Conservation (phyloP, 1,140 invertebrate genomes). For the Anastrepha ludens region DNA sequence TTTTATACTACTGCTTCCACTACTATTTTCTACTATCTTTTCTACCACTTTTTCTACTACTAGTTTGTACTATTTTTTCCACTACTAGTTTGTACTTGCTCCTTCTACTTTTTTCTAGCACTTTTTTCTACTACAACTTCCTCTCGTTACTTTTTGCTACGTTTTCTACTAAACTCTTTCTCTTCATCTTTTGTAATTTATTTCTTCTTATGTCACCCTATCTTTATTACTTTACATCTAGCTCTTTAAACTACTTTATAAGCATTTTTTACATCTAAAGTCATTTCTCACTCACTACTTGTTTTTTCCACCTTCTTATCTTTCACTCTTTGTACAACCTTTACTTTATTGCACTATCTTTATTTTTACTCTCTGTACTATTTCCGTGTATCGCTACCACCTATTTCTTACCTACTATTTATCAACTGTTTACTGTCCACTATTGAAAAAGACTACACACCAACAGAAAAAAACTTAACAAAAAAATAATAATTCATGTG, state of each 20-base stretch:
- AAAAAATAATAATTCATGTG: constrained; percentile 46
- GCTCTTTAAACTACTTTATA: background rate
- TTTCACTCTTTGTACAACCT: background rate
- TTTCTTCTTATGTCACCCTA: background rate
- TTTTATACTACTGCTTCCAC: background rate
- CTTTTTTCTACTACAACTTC: background rate
- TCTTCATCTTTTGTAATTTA: background rate
- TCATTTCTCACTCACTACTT: background rate
- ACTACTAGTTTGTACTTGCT: background rate
- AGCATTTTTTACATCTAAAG: background rate
- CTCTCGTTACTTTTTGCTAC: background rate
- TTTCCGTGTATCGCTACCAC: background rate
- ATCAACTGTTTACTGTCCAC: constrained; percentile 42
- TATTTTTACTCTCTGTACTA: background rate
- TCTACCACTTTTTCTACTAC: background rate
- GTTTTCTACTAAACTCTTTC: background rate
- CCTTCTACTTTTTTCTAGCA: background rate
- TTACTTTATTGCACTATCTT: background rate
- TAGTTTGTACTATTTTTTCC: background rate
- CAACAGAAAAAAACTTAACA: constrained; percentile 20
- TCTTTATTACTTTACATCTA: background rate
- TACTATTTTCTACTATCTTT: background rate
- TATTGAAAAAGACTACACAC: constrained; percentile 4
- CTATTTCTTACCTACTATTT: background rate
- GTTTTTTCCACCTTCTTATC: background rate